phyloP scores from a whole-genome alignment of 1,140 invertebrate species.

The Drosophila rhopaloa region DNA sequence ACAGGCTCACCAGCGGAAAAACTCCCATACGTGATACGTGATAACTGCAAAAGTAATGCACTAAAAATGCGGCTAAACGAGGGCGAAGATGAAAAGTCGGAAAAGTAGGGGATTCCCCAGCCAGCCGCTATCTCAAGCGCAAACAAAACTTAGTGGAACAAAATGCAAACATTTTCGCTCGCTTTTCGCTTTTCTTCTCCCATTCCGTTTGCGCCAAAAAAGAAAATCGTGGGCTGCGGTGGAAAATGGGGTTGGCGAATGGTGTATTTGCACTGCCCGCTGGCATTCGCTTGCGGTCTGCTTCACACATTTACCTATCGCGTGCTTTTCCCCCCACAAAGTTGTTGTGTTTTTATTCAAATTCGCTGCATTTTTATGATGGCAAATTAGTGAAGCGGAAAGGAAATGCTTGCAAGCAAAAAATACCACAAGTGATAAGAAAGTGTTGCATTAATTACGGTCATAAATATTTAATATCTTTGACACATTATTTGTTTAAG shows the following conservation, averaged over 20 bases:
- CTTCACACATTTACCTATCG: constrained; percentile 42
- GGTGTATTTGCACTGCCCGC: constrained; percentile 45
- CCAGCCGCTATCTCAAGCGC: constrained; percentile 56
- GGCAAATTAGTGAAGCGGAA: constrained; percentile 57
- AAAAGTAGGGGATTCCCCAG: constrained; percentile 5
- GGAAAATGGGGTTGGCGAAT: constrained; percentile 18
- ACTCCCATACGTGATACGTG: constrained; percentile 20
- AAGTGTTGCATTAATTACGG: constrained; percentile 47
- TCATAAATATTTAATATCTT: constrained; percentile 18
- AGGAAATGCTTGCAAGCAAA: constrained; percentile 55
- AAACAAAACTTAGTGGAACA: constrained; percentile 72
- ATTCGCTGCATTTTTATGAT: constrained; percentile 71
- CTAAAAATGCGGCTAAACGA: constrained; percentile 42
- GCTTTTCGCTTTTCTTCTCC: constrained; percentile 26
- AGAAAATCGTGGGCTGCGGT: constrained; percentile 17
- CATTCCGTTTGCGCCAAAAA: constrained; percentile 32
- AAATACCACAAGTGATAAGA: constrained; percentile 53
- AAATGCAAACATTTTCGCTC: constrained; percentile 70
- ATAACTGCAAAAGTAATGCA: constrained; percentile 40
- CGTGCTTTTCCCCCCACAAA: constrained; percentile 9
- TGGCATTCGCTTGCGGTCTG: constrained; percentile 45
- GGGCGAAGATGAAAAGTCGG: constrained; percentile 9
- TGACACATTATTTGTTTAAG: no score
- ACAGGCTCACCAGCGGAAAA: not conserved
- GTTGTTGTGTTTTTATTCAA: constrained; percentile 61